phyloP scores from a whole-genome alignment of 1,140 invertebrate genomes.

The Sycobia sp. region DNA sequence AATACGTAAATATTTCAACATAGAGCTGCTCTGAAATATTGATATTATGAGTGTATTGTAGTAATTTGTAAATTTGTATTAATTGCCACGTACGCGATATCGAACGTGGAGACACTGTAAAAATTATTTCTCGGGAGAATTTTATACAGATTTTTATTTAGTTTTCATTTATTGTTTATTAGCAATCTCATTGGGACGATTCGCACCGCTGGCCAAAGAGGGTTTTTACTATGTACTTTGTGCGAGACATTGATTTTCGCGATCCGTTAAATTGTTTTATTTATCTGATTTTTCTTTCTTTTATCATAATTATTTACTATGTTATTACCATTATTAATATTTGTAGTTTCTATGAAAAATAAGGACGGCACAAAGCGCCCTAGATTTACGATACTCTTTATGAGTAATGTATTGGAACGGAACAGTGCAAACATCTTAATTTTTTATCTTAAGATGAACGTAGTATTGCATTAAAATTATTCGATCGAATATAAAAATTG shows the following conservation, averaged over 20 bases:
- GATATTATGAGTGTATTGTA: no score
- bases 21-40: no score
- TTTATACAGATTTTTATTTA: conserved; percentile 18
- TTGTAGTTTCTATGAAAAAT: conserved; percentile 20
- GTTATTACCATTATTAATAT: background rate
- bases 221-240: conserved; percentile 38
- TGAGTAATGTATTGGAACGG: conserved; percentile 25
- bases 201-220: conserved; percentile 23
- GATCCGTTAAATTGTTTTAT: conserved; percentile 38
- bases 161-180: conserved; percentile 19
- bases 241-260: conserved; percentile 39
- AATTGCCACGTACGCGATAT: no score
- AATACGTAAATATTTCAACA: no score
- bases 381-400: conserved; percentile 28
- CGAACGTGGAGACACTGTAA: no score
- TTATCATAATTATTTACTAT: background rate
- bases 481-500: conserved; percentile 6
- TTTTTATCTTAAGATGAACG: conserved; percentile 20
- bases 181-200: conserved; percentile 17
- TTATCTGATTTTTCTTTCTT: conserved; percentile 15
- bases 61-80: no score
- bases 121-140: conserved; percentile 29
- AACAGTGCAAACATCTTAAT: conserved; percentile 29
- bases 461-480: conserved; percentile 17
- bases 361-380: conserved; percentile 23